Evolutionary conservation across 2,113 vertebrate genomes (phyloP), one percentile per base, ranked within the genome.

Genomic region (Cephalopterus ornatus): DNA sequence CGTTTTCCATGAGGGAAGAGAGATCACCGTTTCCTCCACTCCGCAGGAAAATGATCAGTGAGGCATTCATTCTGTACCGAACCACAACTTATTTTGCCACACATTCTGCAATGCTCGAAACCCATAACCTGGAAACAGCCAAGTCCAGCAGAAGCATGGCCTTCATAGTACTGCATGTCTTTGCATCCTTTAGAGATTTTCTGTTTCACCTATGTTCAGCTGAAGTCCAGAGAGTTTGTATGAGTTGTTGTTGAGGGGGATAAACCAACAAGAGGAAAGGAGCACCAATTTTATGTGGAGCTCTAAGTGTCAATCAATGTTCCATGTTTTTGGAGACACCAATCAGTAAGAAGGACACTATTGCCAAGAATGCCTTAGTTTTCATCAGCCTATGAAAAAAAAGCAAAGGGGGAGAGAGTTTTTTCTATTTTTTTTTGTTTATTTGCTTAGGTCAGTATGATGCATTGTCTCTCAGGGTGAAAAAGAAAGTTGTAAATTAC

Each of bases 351-450:
- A 75, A 20, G 17, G 32, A 47, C 35, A 41, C 15, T 49, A 41
- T 37, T 61, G 47, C 17, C 39, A 92, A 49, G 37, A 68, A 68
- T 18, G 5, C 24, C 83, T 79, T 85, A 5, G 35, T 71, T 88
- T 94, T 82, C 61, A 56, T 44, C 52, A 82, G 20, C 1, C 2
- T 82, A 27, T 72, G 50, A 28, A 18, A 55, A 65, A 81, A 83
- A 77, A 46, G 1, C 1, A 0, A 66, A 16, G 12, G 6, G 2
- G 5, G 12, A 66, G 28, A 56, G 5, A 20, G 16, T 4, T 1
- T 41, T 72, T 68, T 35, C n/a, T 44, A 65, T 9, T 9, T 7
- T 6, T 37, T 0, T 63, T 72, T 90, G 2, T 52, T 94, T 81
- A 49, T 78, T 74, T 81, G 9, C 44, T 87, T 79, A 61, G 26